These are phyloP conservation scores for Allacma fusca DNA, from an alignment of 2,888 invertebrate genomes.

Conservation along the genomic window DNA sequence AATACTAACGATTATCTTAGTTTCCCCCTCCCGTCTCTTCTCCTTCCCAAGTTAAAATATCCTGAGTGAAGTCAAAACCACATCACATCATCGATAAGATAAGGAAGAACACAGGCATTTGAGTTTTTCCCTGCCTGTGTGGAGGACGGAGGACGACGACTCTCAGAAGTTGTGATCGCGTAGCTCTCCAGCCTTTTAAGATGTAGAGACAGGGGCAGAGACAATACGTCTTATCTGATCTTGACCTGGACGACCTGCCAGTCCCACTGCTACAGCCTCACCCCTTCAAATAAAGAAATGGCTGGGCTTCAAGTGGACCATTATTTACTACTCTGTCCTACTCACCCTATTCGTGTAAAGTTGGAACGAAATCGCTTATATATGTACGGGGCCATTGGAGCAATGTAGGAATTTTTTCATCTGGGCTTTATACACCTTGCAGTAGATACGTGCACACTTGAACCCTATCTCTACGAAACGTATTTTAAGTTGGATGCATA, in stretches of 20 bases:
- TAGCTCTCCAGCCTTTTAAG: conserved; percentile 12
- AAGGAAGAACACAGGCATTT: conserved; percentile 40
- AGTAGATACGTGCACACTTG: no score
- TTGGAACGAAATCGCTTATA: not conserved
- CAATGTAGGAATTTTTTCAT: not conserved
- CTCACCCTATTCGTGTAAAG: conserved; percentile 27
- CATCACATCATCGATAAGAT: conserved; percentile 37
- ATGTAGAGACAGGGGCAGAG: conserved; percentile 33
- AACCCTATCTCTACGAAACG: no score
- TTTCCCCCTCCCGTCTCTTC: not conserved
- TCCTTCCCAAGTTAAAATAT: conserved; percentile 10
- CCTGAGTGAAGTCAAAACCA: conserved; percentile 29
- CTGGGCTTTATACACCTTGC: not conserved
- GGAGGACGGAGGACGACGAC: not conserved
- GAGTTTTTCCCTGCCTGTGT: conserved; percentile 19
- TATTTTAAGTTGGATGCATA: no score
- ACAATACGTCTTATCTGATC: conserved; percentile 53
- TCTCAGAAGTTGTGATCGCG: conserved; percentile 24
- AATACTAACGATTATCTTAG: not conserved
- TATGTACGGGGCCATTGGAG: not conserved
- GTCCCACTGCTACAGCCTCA: conserved; percentile 35
- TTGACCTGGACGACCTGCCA: conserved; percentile 51
- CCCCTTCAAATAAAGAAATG: conserved; percentile 41
- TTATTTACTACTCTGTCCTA: conserved; percentile 30
- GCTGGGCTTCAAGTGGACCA: conserved; percentile 16